Conservation (phyloP, 2,888 invertebrate species). For the Drosophila anomalata region DNA sequence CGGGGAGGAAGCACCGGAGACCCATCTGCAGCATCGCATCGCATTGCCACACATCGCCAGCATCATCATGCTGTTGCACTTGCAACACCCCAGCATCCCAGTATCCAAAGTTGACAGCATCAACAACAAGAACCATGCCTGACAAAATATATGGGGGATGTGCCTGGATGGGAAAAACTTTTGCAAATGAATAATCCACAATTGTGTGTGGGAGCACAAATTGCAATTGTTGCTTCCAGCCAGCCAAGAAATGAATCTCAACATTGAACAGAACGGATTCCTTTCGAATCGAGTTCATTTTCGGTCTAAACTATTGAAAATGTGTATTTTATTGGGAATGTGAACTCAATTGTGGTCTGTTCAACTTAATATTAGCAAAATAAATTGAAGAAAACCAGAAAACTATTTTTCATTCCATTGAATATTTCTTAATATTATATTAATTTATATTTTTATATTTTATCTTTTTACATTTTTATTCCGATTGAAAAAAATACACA, state of each 20-base stretch:
- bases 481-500: background rate
- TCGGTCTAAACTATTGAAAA: background rate
- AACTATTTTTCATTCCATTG: too few relatives aligned
- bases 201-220: slow-evolving; percentile 70
- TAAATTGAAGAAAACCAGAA: background rate
- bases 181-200: slow-evolving; percentile 73
- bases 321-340: background rate
- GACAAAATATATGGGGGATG: slow-evolving; percentile 28
- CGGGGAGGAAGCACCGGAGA: slow-evolving; percentile 8
- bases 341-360: background rate
- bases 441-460: background rate
- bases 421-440: background rate
- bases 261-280: slow-evolving; percentile 1
- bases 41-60: slow-evolving; percentile 23
- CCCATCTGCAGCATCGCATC: slow-evolving; percentile 27
- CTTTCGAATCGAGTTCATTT: background rate
- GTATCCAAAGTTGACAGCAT: slow-evolving; percentile 42
- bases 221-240: slow-evolving; percentile 72
- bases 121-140: slow-evolving; percentile 35
- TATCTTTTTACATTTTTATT: background rate
- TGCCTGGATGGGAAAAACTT: slow-evolving; percentile 49
- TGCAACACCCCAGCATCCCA: slow-evolving; percentile 25
- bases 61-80: slow-evolving; percentile 23
- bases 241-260: slow-evolving; percentile 48
- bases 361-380: background rate